Conservation (phyloP, 2,113 vertebrate species). For the Rousettus leschenaultii region DNA sequence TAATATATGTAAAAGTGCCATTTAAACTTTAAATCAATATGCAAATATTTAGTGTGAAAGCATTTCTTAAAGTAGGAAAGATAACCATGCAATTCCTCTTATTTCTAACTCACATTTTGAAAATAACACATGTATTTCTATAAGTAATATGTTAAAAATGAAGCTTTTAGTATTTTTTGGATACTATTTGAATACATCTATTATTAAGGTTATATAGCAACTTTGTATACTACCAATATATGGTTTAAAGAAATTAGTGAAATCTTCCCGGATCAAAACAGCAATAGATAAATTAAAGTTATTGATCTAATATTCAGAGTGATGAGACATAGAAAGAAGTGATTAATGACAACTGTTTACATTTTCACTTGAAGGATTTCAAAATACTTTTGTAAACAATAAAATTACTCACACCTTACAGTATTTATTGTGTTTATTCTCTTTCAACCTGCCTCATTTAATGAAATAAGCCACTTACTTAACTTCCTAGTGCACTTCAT, state of each 20-base stretch:
- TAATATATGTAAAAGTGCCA: not conserved
- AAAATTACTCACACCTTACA: slow-evolving; percentile 23
- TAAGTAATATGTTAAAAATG: not conserved
- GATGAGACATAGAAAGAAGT: not conserved
- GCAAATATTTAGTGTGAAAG: not conserved
- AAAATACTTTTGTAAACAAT: slow-evolving; percentile 49
- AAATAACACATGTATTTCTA: not conserved
- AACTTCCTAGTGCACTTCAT: slow-evolving; percentile 62
- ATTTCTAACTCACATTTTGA: slow-evolving; percentile 14
- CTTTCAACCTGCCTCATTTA: slow-evolving; percentile 56
- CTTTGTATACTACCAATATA: not conserved
- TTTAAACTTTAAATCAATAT: not conserved
- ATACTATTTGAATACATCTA: not conserved
- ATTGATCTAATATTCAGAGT: not conserved
- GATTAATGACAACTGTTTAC: slow-evolving; percentile 3
- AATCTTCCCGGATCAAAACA: slow-evolving; percentile 27
- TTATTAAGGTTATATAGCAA: not conserved
- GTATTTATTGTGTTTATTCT: slow-evolving; percentile 54
- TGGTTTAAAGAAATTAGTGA: slow-evolving; percentile 5
- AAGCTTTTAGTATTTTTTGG: not conserved
- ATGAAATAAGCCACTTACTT: slow-evolving; percentile 64
- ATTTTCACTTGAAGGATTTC: slow-evolving; percentile 33
- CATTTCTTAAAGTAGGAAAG: not conserved
- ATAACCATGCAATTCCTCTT: not conserved
- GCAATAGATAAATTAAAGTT: not conserved